Base-by-base conservation (phyloP, 2,113 vertebrate species). In the Pseudorectes ferrugineus region DNA sequence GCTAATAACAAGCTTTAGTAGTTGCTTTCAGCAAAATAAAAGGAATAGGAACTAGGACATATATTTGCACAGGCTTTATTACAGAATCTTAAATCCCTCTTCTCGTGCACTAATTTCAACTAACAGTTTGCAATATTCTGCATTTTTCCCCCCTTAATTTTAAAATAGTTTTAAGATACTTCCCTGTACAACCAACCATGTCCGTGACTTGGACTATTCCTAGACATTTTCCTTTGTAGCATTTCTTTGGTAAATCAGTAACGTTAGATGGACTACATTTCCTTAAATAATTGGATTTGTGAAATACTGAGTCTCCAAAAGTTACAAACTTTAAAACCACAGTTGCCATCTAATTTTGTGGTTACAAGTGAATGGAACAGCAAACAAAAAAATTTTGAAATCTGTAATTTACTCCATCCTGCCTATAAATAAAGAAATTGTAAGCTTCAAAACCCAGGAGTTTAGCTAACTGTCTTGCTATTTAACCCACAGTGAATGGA, bases 1-100 rank as follows among this genome's bases (percentile, higher is more conserved):
- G 82, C 63, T 96, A 85, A 75, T 91, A 89, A 85, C 40, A 48
- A 92, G 75, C 63, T 96, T 92, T 96, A 93, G 72, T 40, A 48
- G 85, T 76, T 76, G 81, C 78, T 84, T 95, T 84, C 73, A 89
- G 71, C 66, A 62, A 80, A 95, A 83, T 71, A 76, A 80, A 89
- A 91, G 81, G 58, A 82, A 85, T 48, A 91, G 51, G 49, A 94
- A 71, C 76, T 88, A 85, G 85, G 71, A 91, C 5, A 3, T 79
- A 31, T 25, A n/a, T 95, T 91, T 93, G 54, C 38, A 67, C 26
- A 63, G 33, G 35, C 63, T 85, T 88, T 85, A 62, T 66, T 93
- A 74, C n/a, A 85, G 45, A 43, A 57, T 89, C 55, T 66, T 87
- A 89, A 92, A 87, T 85, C 58, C 29, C 18, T 85, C 38, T 61